phyloP scores from a whole-genome alignment of 2,888 invertebrate species.

The Brenthis daphne region DNA sequence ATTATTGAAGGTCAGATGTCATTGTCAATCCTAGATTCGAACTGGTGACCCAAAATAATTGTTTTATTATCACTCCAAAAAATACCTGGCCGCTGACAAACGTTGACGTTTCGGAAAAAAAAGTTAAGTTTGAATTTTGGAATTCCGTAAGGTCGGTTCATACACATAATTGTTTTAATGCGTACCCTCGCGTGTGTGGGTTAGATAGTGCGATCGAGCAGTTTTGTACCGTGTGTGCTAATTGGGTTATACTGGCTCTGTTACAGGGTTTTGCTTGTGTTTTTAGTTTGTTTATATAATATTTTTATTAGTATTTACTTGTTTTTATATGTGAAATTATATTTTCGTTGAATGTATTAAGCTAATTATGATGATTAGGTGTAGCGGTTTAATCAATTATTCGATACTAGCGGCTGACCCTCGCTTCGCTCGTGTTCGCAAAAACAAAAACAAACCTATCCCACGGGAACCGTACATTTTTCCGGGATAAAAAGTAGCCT shows the following conservation, averaged over 20 bases:
- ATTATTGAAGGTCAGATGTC: not conserved
- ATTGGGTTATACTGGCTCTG: not conserved
- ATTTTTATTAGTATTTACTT: too few species aligned
- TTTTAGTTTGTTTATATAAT: not conserved
- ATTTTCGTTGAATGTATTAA: too few species aligned
- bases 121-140: slow-evolving; percentile 40
- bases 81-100: slow-evolving; percentile 20
- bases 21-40: not conserved
- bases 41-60: slow-evolving; percentile 4
- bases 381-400: too few species aligned
- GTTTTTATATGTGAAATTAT: too few species aligned
- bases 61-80: slow-evolving; percentile 8
- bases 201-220: slow-evolving; percentile 39
- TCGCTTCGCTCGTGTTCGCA: too few species aligned
- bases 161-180: slow-evolving; percentile 42
- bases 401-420: too few species aligned
- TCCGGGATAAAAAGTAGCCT: too few species aligned
- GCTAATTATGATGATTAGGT: too few species aligned
- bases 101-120: slow-evolving; percentile 27
- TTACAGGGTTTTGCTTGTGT: not conserved
- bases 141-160: slow-evolving; percentile 48
- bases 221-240: slow-evolving; percentile 32
- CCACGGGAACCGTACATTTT: too few species aligned
- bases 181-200: slow-evolving; percentile 32
- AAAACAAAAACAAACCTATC: too few species aligned